Evolutionary conservation across 1,140 invertebrate genomes (phyloP).

Genomic region (Phymorhynchus buccinoides): DNA sequence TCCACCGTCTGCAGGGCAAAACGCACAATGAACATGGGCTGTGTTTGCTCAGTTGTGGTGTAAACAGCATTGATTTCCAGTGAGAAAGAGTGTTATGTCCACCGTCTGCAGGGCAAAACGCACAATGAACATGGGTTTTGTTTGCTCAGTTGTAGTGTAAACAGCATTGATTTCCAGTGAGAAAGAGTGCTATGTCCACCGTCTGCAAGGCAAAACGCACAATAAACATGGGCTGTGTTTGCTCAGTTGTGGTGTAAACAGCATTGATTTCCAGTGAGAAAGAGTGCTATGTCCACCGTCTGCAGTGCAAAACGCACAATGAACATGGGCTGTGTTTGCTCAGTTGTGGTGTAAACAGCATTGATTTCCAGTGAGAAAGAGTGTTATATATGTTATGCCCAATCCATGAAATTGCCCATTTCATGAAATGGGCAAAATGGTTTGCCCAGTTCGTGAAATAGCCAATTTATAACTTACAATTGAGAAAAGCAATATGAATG

Average conservation of each 20-base stretch:
- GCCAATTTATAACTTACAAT: too few species aligned
- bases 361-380: background rate
- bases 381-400: too few species aligned
- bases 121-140: background rate
- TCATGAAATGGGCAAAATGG: too few species aligned
- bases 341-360: background rate
- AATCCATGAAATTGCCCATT: too few species aligned
- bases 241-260: background rate
- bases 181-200: background rate
- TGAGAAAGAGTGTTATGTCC: background rate
- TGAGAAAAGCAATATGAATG: too few species aligned
- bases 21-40: background rate
- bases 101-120: background rate
- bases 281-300: background rate
- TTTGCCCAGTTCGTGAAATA: too few species aligned
- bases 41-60: too few species aligned
- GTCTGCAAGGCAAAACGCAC: background rate
- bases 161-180: background rate
- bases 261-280: background rate
- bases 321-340: background rate
- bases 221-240: background rate
- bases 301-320: background rate
- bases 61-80: background rate
- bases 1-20: constrained; percentile 34
- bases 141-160: background rate